Conservation (phyloP, 2,888 invertebrate genomes). For the Stenurella melanura region DNA sequence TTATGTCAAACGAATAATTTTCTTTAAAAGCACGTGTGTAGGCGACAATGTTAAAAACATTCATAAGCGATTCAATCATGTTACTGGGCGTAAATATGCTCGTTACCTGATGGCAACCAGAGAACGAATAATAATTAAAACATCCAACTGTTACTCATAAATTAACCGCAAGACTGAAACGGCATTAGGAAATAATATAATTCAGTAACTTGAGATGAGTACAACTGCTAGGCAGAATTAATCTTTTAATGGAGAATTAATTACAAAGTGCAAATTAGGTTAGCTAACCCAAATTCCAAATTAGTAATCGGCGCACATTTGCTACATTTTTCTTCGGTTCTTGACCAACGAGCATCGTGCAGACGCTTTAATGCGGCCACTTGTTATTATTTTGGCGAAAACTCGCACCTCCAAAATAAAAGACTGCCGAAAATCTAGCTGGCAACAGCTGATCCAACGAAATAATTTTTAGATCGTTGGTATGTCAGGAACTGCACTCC, state of each 20-base stretch:
- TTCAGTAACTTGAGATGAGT: neutral
- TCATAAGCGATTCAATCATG: conserved; percentile 13
- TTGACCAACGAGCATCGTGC: conserved; percentile 7
- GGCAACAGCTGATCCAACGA: conserved; percentile 46
- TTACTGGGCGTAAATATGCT: conserved; percentile 15
- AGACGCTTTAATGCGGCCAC: conserved; percentile 13
- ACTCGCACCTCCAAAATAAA: conserved; percentile 32
- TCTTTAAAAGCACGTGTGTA: conserved; percentile 48
- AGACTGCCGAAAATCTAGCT: conserved; percentile 24
- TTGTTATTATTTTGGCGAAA: conserved; percentile 41
- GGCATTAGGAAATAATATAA: conserved; percentile 10
- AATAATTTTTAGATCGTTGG: conserved; percentile 12
- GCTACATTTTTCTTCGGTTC: conserved; percentile 19
- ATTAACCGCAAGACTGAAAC: conserved; percentile 25
- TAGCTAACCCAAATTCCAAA: conserved; percentile 40
- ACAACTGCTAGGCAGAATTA: conserved; percentile 3
- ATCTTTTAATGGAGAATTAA: conserved; percentile 24
- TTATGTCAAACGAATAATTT: conserved; percentile 58
- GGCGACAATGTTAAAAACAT: conserved; percentile 42
- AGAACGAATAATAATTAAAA: neutral
- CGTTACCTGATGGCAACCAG: neutral
- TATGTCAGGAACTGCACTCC: neutral
- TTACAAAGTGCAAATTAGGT: conserved; percentile 39
- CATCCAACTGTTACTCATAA: conserved; percentile 8
- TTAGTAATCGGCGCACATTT: conserved; percentile 27